Percentiles rank a stretch among this genome's conserved stretches.
Evolutionary conservation across 2,113 vertebrate genomes (phyloP).

Genomic region (Alaudala cheleensis): DNA sequence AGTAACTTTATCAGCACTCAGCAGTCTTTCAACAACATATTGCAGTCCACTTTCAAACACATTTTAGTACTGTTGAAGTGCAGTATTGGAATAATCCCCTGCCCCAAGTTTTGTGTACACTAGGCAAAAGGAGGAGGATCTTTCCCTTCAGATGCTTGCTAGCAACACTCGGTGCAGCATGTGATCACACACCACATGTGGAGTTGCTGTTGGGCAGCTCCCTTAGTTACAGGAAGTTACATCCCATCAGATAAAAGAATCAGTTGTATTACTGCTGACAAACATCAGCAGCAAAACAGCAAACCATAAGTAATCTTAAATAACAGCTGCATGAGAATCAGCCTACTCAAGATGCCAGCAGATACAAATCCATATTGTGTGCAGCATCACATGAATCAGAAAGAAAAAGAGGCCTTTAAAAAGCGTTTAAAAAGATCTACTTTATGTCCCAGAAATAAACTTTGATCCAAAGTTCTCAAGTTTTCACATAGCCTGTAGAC

Average conservation of each 20-base stretch:
- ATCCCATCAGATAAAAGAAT: neutral
- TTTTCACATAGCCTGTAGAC: neutral
- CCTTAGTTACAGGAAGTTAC: neutral
- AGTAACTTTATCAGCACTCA: neutral
- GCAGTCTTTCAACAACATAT: neutral
- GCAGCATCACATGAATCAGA: neutral
- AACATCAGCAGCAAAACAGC: neutral
- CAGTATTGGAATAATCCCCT: neutral
- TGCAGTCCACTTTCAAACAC: neutral
- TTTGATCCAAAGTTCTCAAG: neutral
- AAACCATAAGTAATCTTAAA: neutral
- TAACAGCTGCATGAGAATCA: neutral
- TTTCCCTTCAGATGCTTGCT: neutral
- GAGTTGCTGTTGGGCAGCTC: neutral
- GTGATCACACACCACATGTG: neutral
- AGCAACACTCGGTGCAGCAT: accelerated
- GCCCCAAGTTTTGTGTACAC: neutral
- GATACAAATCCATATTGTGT: neutral
- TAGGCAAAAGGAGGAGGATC: neutral
- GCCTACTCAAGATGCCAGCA: neutral
- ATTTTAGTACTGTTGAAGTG: neutral
- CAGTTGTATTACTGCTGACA: neutral
- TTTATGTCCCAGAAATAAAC: neutral
- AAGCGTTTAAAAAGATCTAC: neutral
- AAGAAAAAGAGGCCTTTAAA: neutral